Evolutionary conservation across 1,140 invertebrate species (phyloP).

Genomic region (Drosophila fuyamai): DNA sequence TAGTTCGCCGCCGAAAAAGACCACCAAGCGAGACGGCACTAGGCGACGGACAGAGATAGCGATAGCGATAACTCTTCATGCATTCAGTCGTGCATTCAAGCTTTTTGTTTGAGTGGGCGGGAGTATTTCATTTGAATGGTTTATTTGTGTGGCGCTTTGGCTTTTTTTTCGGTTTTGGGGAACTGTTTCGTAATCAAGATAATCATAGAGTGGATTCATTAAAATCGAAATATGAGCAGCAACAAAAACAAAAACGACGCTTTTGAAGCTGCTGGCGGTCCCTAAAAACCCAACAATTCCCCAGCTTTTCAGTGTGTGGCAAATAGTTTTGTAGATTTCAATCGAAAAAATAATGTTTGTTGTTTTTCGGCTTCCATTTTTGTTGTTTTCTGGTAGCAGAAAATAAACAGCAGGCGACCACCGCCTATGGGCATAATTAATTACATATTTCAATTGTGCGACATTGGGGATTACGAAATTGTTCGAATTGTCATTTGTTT

Average conservation of each 20-base stretch:
- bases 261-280: slow-evolving; percentile 45
- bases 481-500: slow-evolving; percentile 45
- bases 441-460: slow-evolving; percentile 80
- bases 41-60: slow-evolving; percentile 15
- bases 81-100: slow-evolving; percentile 32
- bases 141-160: slow-evolving; percentile 43
- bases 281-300: slow-evolving; percentile 13
- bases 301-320: slow-evolving; percentile 50
- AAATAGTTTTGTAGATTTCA: slow-evolving; percentile 78
- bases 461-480: slow-evolving; percentile 72
- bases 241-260: slow-evolving; percentile 58
- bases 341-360: slow-evolving; percentile 54
- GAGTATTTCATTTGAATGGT: slow-evolving; percentile 62
- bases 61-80: slow-evolving; percentile 37
- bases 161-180: slow-evolving; percentile 9
- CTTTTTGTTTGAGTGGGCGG: slow-evolving; percentile 43
- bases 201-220: slow-evolving; percentile 78
- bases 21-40: slow-evolving; percentile 39
- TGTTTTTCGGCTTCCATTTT: slow-evolving; percentile 29
- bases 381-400: slow-evolving; percentile 62
- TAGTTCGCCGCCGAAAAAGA: slow-evolving; percentile 37
- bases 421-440: slow-evolving; percentile 67
- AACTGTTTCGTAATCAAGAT: slow-evolving; percentile 74
- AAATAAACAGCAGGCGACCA: slow-evolving; percentile 72
- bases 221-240: slow-evolving; percentile 75